Conservation (phyloP, 2,113 vertebrate genomes). For the Azemiops feae region DNA sequence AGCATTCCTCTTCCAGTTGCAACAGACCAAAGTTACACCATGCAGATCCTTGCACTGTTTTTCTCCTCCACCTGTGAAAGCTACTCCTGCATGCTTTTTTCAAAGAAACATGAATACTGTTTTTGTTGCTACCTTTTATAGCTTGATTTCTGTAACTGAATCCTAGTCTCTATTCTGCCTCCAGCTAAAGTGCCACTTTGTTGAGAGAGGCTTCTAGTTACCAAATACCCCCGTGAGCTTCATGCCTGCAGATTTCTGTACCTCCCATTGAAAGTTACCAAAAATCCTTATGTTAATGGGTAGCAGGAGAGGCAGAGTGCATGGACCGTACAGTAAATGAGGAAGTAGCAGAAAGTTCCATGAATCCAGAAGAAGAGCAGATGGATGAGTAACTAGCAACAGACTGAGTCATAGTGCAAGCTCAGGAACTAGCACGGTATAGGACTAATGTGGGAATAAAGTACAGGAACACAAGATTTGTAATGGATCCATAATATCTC, state of each 20-base stretch:
- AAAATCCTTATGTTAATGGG: neutral
- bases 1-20: neutral
- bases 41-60: neutral
- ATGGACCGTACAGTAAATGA: neutral
- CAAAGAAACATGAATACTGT: slow-evolving; percentile 8
- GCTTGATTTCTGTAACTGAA: slow-evolving; percentile 36
- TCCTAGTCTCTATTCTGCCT: neutral
- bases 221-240: slow-evolving; percentile 11
- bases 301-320: neutral
- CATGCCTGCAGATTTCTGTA: neutral
- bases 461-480: neutral
- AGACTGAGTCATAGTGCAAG: neutral
- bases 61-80: neutral
- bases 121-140: slow-evolving; percentile 24
- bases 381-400: neutral
- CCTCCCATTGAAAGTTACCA: neutral
- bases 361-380: neutral
- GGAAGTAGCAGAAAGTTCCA: neutral
- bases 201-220: slow-evolving; percentile 24
- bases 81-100: neutral
- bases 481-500: neutral
- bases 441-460: neutral
- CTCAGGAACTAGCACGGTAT: neutral
- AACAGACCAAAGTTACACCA: neutral
- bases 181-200: neutral